A percentile compares a stretch with the other conserved stretches of the same genome.
Evolutionary conservation across 2,888 invertebrate species (phyloP).

Genomic region (Dasypogon diadema): DNA sequence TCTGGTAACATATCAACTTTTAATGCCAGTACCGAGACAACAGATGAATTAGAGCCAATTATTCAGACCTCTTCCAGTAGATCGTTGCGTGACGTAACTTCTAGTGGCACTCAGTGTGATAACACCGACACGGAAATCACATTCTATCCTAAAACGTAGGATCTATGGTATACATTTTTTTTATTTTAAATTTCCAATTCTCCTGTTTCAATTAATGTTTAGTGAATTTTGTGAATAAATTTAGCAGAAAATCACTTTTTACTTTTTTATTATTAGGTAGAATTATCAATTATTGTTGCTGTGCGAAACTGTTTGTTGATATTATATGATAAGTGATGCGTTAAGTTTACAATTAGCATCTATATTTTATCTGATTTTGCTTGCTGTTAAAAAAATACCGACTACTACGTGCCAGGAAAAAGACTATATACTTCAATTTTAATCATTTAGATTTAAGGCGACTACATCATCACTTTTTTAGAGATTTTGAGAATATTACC

Average conservation of each 20-base stretch:
- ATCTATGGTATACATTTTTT: slow-evolving; percentile 9
- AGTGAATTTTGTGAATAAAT: slow-evolving; percentile 19
- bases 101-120: slow-evolving; percentile 34
- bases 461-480: too few relatives aligned
- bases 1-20: slow-evolving; percentile 44
- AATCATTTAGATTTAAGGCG: too few relatives aligned
- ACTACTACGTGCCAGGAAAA: not conserved
- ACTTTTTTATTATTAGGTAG: not conserved
- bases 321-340: not conserved
- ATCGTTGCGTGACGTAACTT: slow-evolving; percentile 1
- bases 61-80: slow-evolving; percentile 1
- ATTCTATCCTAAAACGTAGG: slow-evolving; percentile 28
- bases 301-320: not conserved
- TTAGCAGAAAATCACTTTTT: not conserved
- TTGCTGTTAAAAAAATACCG: not conserved
- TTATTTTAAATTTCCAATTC: not conserved
- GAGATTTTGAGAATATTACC: too few relatives aligned
- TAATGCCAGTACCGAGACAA: slow-evolving; percentile 30
- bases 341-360: not conserved
- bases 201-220: slow-evolving; percentile 12
- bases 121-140: slow-evolving; percentile 9
- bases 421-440: too few relatives aligned
- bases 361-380: not conserved
- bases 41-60: slow-evolving; percentile 37
- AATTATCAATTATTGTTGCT: not conserved